Conservation (phyloP, 2,113 vertebrate species). For the Carassius gibelio region DNA sequence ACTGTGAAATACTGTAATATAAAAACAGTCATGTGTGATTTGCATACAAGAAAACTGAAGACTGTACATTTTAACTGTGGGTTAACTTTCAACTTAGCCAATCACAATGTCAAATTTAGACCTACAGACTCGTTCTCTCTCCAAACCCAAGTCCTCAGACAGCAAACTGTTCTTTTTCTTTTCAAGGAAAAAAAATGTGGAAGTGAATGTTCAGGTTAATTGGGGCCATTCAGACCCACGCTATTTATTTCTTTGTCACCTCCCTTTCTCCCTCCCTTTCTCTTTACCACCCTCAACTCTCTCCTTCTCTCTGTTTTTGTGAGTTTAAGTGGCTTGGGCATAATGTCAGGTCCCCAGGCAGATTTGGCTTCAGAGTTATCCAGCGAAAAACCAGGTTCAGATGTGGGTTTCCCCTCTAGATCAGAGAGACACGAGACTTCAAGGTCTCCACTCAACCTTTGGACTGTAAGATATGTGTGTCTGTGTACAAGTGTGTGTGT, state of each 20-base stretch:
- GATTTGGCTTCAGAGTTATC: slow-evolving; percentile 4
- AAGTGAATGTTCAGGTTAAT: neutral
- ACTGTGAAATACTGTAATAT: too few relatives aligned
- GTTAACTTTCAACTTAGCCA: neutral
- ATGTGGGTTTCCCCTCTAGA: slow-evolving; percentile 4
- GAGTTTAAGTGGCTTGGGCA: slow-evolving; percentile 33
- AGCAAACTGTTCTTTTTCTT: neutral
- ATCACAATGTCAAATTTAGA: slow-evolving; percentile 16
- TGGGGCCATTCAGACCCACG: neutral
- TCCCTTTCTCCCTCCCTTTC: neutral
- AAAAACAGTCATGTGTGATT: too few relatives aligned
- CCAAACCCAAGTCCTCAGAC: slow-evolving; percentile 38
- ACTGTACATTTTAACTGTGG: too few relatives aligned
- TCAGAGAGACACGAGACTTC: slow-evolving; percentile 7
- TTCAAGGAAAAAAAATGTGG: neutral
- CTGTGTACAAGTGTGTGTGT: slow-evolving; percentile 23
- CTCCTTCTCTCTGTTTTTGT: neutral
- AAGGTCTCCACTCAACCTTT: neutral
- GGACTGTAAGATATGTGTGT: slow-evolving; percentile 20
- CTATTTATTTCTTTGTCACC: slow-evolving; percentile 43
- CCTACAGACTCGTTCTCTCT: slow-evolving; percentile 24
- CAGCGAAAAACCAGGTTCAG: slow-evolving; percentile 24
- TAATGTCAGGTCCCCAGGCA: slow-evolving; percentile 27
- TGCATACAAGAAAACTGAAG: too few relatives aligned
- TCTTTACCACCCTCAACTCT: neutral